Base-by-base conservation (phyloP, 2,888 invertebrate species). In the Pomacea canaliculata region DNA sequence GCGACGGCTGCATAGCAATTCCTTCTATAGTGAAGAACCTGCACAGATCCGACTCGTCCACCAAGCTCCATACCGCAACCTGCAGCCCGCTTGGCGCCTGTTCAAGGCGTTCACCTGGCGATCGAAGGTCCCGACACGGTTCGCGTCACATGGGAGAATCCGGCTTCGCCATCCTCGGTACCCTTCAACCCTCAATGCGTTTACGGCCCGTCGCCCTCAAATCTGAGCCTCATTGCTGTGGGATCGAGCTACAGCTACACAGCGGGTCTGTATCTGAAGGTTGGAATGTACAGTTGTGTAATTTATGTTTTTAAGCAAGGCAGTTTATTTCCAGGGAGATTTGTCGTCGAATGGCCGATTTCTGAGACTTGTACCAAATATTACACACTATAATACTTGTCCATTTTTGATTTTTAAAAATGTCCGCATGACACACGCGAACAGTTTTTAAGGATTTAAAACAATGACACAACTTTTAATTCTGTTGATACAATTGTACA, bases 191-290 rank as follows among this genome's bases (percentile, higher is more conserved):
- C 80, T 0, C 46, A 49, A 51, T 80, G 80, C 59, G 59, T 73
- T 8, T 79, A 71, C 56, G 71, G 77, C 5, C 18, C 60, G 8
- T 13, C 27, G 23, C 60, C 69, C 16, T 70, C 73, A n/a, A 67
- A 62, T 9, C 18, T 68, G 18, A 66, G 51, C 56, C 49, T 48
- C 16, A 56, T 51, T n/a, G 71, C 63, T 12, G 23, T 27, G 16
- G 80, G 78, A 13, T 60, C 18, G n/a, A 60, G 73, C 27, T 80
- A 80, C 62, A 75, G 77, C 10, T 80, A 80, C 69, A 72, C 77
- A 13, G 80, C 72, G 7, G 80, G 80, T 60, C 2, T 37, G 19
- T 60, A n/a, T 27, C 27, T 23, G 19, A 18, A 12, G 10, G 7
- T 70, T 70, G 37, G 9, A 12, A 1, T 8, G 49, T 37, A 49